Evolutionary conservation across 2,888 invertebrate species (phyloP).

Genomic region (Ashinkailepas kermadecensis): DNA sequence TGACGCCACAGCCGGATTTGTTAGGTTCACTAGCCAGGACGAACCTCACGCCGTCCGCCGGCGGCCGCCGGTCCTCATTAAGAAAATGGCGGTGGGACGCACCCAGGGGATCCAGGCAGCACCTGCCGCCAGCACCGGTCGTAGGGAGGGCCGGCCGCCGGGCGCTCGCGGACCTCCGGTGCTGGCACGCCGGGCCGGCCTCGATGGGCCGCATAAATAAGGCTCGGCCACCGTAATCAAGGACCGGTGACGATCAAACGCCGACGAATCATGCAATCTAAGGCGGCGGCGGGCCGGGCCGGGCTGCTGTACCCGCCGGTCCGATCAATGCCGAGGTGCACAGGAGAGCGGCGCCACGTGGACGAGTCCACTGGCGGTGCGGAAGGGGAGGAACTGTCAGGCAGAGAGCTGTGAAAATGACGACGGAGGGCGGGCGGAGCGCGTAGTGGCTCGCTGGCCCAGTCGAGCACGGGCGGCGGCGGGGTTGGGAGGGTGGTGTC

Average conservation of each 20-base stretch:
- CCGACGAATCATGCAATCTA: background rate
- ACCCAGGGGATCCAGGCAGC: background rate
- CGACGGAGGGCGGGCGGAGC: background rate
- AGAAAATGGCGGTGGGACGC: conserved; percentile 15
- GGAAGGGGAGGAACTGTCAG: too few relatives aligned
- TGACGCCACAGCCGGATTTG: too few relatives aligned
- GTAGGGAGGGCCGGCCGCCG: background rate
- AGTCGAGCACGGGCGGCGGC: too few relatives aligned
- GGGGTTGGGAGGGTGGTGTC: too few relatives aligned
- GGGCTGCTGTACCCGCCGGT: background rate
- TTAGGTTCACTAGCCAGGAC: too few relatives aligned
- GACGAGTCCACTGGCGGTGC: background rate
- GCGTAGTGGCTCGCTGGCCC: background rate
- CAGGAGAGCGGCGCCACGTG: background rate
- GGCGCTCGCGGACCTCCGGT: conserved; percentile 6
- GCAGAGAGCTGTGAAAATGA: conserved; percentile 1
- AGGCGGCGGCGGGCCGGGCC: too few relatives aligned
- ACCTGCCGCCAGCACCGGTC: background rate
- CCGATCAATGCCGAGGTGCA: conserved; percentile 1
- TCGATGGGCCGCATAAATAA: conserved; percentile 6
- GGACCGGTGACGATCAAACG: conserved; percentile 4
- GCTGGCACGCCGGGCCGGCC: background rate
- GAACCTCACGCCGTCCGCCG: background rate
- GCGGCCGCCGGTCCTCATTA: background rate
- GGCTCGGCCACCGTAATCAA: conserved; percentile 5